Conservation (phyloP, 2,797 vertebrate species). For the Microctenopoma stevenorrisi region DNA sequence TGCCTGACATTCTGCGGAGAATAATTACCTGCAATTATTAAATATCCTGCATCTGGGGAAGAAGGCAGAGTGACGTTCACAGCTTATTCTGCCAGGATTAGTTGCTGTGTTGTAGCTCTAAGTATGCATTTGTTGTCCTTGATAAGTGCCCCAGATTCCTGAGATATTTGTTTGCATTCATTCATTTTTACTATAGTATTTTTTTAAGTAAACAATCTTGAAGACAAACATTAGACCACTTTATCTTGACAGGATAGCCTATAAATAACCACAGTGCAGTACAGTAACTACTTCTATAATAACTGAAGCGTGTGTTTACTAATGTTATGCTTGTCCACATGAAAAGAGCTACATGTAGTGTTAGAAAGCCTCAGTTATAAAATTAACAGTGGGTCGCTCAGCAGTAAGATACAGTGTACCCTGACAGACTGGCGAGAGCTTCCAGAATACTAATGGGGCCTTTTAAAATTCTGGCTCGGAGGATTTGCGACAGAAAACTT, state of each 20-base stretch:
- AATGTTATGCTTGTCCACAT: slow-evolving; percentile 8
- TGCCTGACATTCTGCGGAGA: slow-evolving; percentile 43
- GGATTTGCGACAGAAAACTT: slow-evolving; percentile 6
- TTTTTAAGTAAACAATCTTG: slow-evolving; percentile 7
- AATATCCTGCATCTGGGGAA: slow-evolving; percentile 22
- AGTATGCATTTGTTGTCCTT: slow-evolving; percentile 33
- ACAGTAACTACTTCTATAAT: slow-evolving; percentile 11
- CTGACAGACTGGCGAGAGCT: slow-evolving; percentile 37
- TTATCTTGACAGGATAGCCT: slow-evolving; percentile 26
- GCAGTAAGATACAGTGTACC: slow-evolving; percentile 27
- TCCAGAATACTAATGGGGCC: slow-evolving; percentile 44
- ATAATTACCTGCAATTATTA: slow-evolving; percentile 59
- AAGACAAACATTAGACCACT: slow-evolving; percentile 6
- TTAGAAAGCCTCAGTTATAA: slow-evolving; percentile 55
- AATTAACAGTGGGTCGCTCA: slow-evolving; percentile 50
- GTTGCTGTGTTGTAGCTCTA: neutral
- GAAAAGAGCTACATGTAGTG: slow-evolving; percentile 37
- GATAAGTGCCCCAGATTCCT: slow-evolving; percentile 43
- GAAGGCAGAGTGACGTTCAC: slow-evolving; percentile 17
- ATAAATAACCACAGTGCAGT: slow-evolving; percentile 9
- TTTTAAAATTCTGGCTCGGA: slow-evolving; percentile 40
- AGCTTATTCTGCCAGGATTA: neutral
- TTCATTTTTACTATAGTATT: slow-evolving; percentile 5
- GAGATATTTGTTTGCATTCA: slow-evolving; percentile 24
- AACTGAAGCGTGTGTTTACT: slow-evolving; percentile 34